Base-by-base conservation (phyloP, 2,888 invertebrate genomes). In the Arrhopalites spinosus region DNA sequence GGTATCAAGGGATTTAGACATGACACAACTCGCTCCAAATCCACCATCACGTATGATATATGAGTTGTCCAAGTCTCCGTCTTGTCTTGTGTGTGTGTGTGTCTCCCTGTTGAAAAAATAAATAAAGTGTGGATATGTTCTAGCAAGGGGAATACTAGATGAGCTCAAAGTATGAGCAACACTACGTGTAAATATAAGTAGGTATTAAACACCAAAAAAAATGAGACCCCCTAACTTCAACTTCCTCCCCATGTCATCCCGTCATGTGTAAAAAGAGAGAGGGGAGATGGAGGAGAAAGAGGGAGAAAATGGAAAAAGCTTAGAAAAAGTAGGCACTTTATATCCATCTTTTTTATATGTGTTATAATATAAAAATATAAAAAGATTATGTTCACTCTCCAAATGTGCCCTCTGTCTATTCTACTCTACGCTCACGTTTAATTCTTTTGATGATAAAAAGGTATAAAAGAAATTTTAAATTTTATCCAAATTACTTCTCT, bases 1-100 rank as follows among this genome's bases (percentile, higher is more conserved):
- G 30, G 68, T 36, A 66, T 73, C 50, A 76, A 73, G 68, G 77
- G 64, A 47, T 73, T 64, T 61, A 71, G 47, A 63, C 77, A 73
- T 75, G 25, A 59, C 25, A 59, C 17, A 47, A 47, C 45, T 45
- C 43, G 36, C n/a, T 50, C 27, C n/a, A 53, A 27, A 61, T 53
- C 68, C 20, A 36, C 29, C 56, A 66, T 30, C 43, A n/a, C n/a
- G 27, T 66, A 45, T 68, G 67, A 68, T 69, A 53, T 50, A 69
- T 30, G 69, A 53, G 30, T 50, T 29, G 27, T 53, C 69, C 23
- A 68, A 29, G 53, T 53, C 66, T 43, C 66, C 27, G 25, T 53
- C 36, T 66, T 45, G 17, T 69, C 36, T n/a, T 17, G 29, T 74
- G 50, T 64, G 27, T 64, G 45, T 30, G 47, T 20, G 27, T 30